Evolutionary conservation across 2,797 vertebrate species (phyloP).

Genomic region (Falco rusticolus): DNA sequence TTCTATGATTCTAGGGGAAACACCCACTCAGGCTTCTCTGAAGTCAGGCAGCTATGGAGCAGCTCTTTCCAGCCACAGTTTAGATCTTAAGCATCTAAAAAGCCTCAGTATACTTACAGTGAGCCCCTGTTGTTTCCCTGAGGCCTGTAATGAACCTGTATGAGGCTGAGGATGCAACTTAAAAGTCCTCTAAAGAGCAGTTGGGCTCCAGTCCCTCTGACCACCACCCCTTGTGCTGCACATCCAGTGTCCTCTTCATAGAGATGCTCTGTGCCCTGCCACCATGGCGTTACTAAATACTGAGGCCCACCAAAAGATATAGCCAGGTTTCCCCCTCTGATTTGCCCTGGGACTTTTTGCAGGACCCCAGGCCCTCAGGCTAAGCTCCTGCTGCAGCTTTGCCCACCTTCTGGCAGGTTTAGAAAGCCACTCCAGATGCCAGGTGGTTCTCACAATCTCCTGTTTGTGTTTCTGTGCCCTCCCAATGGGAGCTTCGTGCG

Average conservation of each 20-base stretch:
- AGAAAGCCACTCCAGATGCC: background rate
- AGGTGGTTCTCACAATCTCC: fast-evolving
- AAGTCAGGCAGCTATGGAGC: background rate
- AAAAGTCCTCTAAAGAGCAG: background rate
- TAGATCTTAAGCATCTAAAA: background rate
- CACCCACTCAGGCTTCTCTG: background rate
- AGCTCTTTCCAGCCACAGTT: background rate
- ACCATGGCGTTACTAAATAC: fast-evolving
- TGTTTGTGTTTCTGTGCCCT: background rate
- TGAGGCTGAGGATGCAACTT: background rate
- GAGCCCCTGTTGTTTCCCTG: background rate
- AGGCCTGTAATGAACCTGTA: background rate
- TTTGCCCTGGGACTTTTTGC: background rate
- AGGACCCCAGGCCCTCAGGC: background rate
- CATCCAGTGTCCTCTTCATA: background rate
- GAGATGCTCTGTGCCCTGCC: background rate
- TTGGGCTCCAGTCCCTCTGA: background rate
- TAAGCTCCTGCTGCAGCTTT: background rate
- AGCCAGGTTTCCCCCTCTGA: background rate
- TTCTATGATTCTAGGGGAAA: background rate
- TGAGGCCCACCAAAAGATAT: background rate
- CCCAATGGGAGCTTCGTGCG: background rate
- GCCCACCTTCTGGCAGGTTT: background rate
- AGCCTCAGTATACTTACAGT: background rate
- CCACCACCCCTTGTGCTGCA: too few species aligned